Conservation (phyloP, 1,140 invertebrate genomes). For the Camponotus pennsylvanicus region DNA sequence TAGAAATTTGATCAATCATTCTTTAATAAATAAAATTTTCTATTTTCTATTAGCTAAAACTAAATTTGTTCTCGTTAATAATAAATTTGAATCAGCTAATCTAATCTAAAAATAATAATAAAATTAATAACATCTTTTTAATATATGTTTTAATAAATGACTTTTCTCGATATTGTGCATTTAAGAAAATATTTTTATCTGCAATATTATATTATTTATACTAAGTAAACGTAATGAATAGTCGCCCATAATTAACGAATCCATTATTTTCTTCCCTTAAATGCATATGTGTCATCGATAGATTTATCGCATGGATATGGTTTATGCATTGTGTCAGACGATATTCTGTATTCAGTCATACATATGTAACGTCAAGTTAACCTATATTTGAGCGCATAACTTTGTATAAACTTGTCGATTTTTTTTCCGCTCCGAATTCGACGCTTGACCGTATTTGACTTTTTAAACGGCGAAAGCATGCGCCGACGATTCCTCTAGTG, state of each 20-base stretch:
- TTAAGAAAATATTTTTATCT: not conserved
- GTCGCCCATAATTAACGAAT: constrained; percentile 14
- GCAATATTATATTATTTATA: not conserved
- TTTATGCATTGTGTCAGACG: constrained; percentile 14
- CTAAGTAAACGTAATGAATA: not conserved
- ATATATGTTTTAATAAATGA: not conserved
- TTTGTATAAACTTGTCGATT: constrained; percentile 65
- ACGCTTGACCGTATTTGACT: constrained; percentile 73
- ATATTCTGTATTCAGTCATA: constrained; percentile 69
- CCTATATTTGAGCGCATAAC: constrained; percentile 68
- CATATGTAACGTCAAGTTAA: constrained; percentile 70
- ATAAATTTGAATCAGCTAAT: not conserved
- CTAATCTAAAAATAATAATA: not conserved
- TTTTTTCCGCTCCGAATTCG: constrained; percentile 69
- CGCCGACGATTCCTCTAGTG: constrained; percentile 24
- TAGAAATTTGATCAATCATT: not conserved
- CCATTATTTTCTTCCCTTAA: not conserved
- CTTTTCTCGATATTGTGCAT: not conserved
- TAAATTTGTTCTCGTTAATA: not conserved
- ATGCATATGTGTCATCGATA: not conserved
- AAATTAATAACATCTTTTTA: constrained; percentile 6
- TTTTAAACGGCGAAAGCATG: constrained; percentile 76
- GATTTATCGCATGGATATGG: not conserved
- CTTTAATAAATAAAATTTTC: not conserved
- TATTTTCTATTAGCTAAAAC: no score